Evolutionary conservation across 2,113 vertebrate species (phyloP), one percentile per base, ranked within the genome.

Genomic region (Kobus ellipsiprymnus): DNA sequence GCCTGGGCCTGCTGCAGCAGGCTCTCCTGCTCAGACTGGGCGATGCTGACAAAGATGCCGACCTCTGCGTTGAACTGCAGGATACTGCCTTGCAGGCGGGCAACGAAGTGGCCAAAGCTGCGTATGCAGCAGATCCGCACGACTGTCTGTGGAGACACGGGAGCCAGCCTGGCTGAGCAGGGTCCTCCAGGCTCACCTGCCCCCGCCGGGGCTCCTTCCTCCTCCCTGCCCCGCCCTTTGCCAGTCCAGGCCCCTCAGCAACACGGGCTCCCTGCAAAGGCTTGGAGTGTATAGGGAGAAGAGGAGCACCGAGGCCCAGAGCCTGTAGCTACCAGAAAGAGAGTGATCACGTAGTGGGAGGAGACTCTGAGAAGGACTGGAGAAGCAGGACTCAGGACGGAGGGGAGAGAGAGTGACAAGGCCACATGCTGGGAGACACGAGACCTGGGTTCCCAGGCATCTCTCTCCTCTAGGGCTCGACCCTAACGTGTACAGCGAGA

Each of bases 61-160:
- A 99, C 99, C 98, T 99, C 99, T 0, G 99, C 98, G 98, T 99
- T 99, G 98, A 99, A 99, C 98, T 99, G 99, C 94, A 99, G 99
- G 97, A 99, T 99, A 98, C 99, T 99, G 98, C 99, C 99, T 95
- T 99, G 99, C 98, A 99, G 96, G 97, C 98, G 99, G 27, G 99
- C 99, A 0, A 99, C 99, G 96, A 99, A 99, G 98, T 99, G 99
- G 48, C 99, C 99, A 4, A 99, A 99, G 98, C 99, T 99, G 82
- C 99, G 99, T 55, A 99, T 99, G 98, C 99, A 99, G 98, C 99
- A 99, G 93, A 99, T 98, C 2, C 99, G 99, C 74, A 99, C 98
- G 2, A 99, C 98, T 1, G 99, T 99, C 99, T 99, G 99, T 0
- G 52, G 95, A 93, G 64, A 96, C 27, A 86, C 0, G 0, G 19